Evolutionary conservation across 2,888 invertebrate species (phyloP), one percentile per base, ranked within the genome.

Genomic region (Scaptomyza parva): DNA sequence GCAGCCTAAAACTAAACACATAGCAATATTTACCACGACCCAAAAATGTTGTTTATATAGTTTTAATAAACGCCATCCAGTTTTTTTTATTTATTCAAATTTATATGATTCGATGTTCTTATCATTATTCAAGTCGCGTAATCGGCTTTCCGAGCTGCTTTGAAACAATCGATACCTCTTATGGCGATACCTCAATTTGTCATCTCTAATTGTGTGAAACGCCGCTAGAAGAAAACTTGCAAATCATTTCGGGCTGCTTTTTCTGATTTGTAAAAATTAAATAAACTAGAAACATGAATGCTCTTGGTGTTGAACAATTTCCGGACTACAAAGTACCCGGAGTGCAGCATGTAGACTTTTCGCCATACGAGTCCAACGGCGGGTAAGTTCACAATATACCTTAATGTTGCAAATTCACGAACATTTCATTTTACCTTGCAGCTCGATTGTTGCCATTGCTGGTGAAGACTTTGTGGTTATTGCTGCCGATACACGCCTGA

Each of bases 391-490:
- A 22, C 20, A 52, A 51, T 37, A 40, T 18, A 5, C 17, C 24
- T 2, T 11, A 20, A 39, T 30, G 12, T 1, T 43, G 7, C n/a
- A 11, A 39, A 47, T 44, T 44, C 0, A 11, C 9, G 18, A n/a
- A 22, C n/a, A 8, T 52, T 17, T 3, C 40, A 48, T 17, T 37
- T 20, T 14, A n/a, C 5, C 2, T 91, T 92, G 57, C 87, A 99
- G 99, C 85, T 98, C 98, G 89, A 94, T 98, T 58, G 96, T 99
- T 48, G 99, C 99, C 22, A 96, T 99, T 84, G 97, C 97, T 89
- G 99, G 99, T 22, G 96, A 97, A 41, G 97, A 99, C 91, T 99
- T 96, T 91, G 97, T 96, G 17, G 95, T 99, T 22, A 96, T 99
- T 90, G 99, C 97, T 5, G 97, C 98, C 0, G 99, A 99, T 90